These are phyloP conservation scores for Sarcophaga peregrina DNA, from an alignment of 1,140 invertebrate genomes.

Conservation along the genomic window DNA sequence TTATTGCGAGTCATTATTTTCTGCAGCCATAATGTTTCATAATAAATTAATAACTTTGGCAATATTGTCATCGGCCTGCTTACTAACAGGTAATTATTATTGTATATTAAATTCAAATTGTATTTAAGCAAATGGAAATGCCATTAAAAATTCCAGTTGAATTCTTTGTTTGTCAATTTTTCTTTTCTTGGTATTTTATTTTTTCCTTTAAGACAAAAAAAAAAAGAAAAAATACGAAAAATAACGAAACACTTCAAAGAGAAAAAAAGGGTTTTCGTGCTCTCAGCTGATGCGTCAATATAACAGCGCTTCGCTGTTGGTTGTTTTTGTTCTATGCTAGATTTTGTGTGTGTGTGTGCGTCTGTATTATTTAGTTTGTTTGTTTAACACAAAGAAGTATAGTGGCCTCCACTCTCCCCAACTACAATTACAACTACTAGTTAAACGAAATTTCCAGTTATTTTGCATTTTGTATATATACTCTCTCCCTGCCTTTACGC, in stretches of 20 bases:
- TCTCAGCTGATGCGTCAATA: constrained; percentile 10
- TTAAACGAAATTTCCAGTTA: constrained; percentile 33
- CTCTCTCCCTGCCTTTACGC: background rate
- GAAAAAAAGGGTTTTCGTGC: constrained; percentile 16
- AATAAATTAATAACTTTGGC: constrained; percentile 21
- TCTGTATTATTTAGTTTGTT: background rate
- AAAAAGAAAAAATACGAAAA: background rate
- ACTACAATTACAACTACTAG: constrained; percentile 1
- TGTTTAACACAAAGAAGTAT: background rate
- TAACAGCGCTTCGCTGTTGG: background rate
- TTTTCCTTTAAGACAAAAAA: background rate
- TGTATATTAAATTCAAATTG: background rate
- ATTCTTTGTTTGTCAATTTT: constrained; percentile 22
- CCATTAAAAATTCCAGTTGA: background rate
- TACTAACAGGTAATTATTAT: constrained; percentile 32
- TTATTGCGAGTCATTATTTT: background rate
- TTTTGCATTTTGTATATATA: constrained; percentile 10
- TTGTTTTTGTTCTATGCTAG: background rate
- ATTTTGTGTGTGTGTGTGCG: background rate
- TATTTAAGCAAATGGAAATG: background rate
- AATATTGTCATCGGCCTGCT: constrained; percentile 24
- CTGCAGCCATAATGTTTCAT: constrained; percentile 28
- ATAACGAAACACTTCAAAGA: background rate
- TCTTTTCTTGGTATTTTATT: constrained; percentile 12
- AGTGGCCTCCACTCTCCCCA: background rate